Base-by-base conservation (phyloP, 1,140 invertebrate genomes). In the Bicyclus anynana region DNA sequence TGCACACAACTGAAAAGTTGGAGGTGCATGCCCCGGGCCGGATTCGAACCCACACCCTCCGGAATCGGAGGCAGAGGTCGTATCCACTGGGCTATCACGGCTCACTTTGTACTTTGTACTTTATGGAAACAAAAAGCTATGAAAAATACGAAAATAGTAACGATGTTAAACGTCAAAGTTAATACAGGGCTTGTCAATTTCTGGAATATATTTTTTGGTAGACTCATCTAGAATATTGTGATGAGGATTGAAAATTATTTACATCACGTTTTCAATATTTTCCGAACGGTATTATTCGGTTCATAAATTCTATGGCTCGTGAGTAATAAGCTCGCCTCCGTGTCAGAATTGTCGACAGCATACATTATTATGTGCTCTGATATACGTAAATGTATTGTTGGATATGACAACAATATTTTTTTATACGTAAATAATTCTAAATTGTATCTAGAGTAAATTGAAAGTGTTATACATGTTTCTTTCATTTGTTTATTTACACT, bases 251-350 rank as follows among this genome's bases (percentile, higher is more conserved):
- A 40, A 26, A 40, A 52, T 40, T 40, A 75, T 71, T 76, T 66
- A 46, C 42, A 71, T 74, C 74, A 74, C 69, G 72, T 77, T 69
- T 74, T 69, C 72, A 77, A 77, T 77, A 74, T 72, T 65, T 74
- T 38, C 50, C 59, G 68, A 61, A 40, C 16, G 16, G 37, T 67
- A 69, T 76, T 78, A 74, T 77, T 76, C 67, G 76, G 64, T 77
- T 76, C 76, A 83, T 80, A 83, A 80, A 80, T 83, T 79, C 65
- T 71, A 65, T 60, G 69, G 50, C 66, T 70, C 59, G 65, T 80
- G 74, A 77, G 77, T 79, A 79, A 79, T 80, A 80, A 66, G 76
- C 67, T 77, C 70, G 72, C 68, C 67, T 69, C 55, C 62, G 61
- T 74, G 70, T 77, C 75, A 77, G 68, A 62, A 67, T 74, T 72